Base-by-base conservation (phyloP, 2,888 invertebrate species). In the Paralinhomoeus sp. region DNA sequence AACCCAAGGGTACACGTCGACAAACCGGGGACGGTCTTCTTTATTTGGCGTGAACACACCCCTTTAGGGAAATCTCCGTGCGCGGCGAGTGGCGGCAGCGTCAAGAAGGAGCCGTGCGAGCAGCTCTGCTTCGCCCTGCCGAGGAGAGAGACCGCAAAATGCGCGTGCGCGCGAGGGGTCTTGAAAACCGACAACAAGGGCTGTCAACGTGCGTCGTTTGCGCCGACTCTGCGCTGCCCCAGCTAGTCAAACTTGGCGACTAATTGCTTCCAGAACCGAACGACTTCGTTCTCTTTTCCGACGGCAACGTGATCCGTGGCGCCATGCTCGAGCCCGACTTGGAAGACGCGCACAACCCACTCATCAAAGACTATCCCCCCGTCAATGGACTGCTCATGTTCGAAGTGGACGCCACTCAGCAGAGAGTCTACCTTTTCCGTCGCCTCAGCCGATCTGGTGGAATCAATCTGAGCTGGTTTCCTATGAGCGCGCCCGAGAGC, bases 51-150 rank as follows among this genome's bases (percentile, higher is more conserved):
- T n/a, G n/a, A n/a, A n/a, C n/a, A n/a, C n/a, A n/a, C n/a, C n/a
- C n/a, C n/a, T n/a, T n/a, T n/a, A 27, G 27, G 27, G 7, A 27
- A 5, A 9, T 27, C 27, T 15, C 39, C 18, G 7, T 40, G 21
- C 24, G n/a, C 33, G n/a, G 22, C 24, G 1, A 22, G 27, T n/a
- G n/a, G n/a, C 18, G 22, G 22, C 17, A 5, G 18, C 17, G 1
- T 9, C 13, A 15, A n/a, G 51, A 23, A 53, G 18, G 13, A 57
- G 42, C 60, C 60, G 18, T 97, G 93, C 62, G 79, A 83, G 41
- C 93, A 97, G 58, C 71, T 97, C 0, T 97, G 97, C 63, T 93
- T 93, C 65, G 80, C 89, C 37, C 77, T 77, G 58, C 85, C 89
- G 1, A 73, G 58, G 45, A 53, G 52, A n/a, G 53, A 53, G 22